These are phyloP conservation scores for Oreotragus oreotragus DNA, from an alignment of 2,113 vertebrate genomes.

Conservation along the genomic window DNA sequence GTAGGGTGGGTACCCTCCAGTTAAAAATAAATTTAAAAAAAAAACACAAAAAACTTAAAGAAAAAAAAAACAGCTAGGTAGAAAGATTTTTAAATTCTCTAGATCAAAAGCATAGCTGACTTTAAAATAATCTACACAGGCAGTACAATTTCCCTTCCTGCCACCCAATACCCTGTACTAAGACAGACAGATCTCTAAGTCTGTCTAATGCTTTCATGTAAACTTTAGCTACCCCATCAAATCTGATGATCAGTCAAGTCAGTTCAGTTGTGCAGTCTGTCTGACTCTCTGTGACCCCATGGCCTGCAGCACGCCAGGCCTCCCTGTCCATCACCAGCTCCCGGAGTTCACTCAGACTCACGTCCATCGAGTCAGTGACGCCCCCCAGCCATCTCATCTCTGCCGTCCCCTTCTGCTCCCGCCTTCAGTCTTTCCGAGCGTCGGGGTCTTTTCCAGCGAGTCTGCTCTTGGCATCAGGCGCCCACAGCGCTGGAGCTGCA, in stretches of 20 bases:
- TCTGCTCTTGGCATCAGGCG: not conserved
- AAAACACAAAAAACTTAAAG: accelerated
- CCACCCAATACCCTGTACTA: not conserved
- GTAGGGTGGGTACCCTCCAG: not conserved
- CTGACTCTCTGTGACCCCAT: not conserved
- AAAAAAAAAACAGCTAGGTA: not conserved
- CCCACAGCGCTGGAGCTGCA: not conserved
- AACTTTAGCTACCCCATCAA: not conserved
- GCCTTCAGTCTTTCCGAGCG: not conserved
- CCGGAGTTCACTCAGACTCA: not conserved
- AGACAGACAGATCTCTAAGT: not conserved
- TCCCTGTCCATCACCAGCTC: not conserved
- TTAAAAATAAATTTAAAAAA: not conserved
- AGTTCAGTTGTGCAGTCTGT: not conserved
- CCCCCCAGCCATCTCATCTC: not conserved
- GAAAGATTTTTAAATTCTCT: not conserved
- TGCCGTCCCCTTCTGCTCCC: not conserved
- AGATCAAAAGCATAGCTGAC: not conserved
- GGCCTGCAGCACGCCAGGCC: not conserved
- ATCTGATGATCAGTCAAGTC: not conserved
- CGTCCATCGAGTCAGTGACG: not conserved
- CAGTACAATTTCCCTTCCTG: not conserved
- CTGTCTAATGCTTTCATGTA: not conserved
- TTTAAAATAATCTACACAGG: not conserved
- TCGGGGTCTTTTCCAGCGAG: not conserved